A percentile compares a stretch with the other conserved stretches of the same genome.
These are phyloP conservation scores for Polymixis lichenea DNA, from an alignment of 2,888 invertebrate genomes.

Conservation along the genomic window DNA sequence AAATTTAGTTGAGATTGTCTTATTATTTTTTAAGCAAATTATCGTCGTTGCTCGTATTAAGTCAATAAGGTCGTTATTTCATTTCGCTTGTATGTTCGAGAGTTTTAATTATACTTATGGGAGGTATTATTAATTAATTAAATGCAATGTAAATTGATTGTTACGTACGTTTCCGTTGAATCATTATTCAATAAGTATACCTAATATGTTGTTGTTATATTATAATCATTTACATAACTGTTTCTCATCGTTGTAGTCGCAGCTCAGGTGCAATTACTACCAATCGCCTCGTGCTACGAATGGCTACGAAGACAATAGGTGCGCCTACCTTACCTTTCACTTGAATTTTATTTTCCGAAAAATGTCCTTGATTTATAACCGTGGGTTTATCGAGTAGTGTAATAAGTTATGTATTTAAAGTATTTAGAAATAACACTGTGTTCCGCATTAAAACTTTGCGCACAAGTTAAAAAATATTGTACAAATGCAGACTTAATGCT, in stretches of 20 bases:
- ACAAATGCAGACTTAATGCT: too few relatives aligned
- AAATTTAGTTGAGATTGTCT: slow-evolving; percentile 77
- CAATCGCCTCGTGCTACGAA: background rate
- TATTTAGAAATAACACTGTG: background rate
- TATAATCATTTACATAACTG: background rate
- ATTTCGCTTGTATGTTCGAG: slow-evolving; percentile 42
- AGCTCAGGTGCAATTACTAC: background rate
- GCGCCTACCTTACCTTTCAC: background rate
- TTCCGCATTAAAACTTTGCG: too few relatives aligned
- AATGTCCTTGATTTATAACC: background rate
- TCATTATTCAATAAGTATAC: background rate
- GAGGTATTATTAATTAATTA: slow-evolving; percentile 29
- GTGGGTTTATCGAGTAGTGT: background rate
- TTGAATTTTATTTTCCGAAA: background rate
- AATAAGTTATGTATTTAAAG: too few relatives aligned
- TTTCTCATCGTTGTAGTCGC: background rate
- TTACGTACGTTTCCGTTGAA: slow-evolving; percentile 14
- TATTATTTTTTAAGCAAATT: slow-evolving; percentile 69
- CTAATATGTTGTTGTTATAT: background rate
- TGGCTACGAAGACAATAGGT: background rate
- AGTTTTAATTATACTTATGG: slow-evolving; percentile 33
- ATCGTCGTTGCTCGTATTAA: slow-evolving; percentile 44
- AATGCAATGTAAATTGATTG: slow-evolving; percentile 16
- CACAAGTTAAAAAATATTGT: too few relatives aligned
- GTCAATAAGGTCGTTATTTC: slow-evolving; percentile 41